Evolutionary conservation across 2,797 vertebrate genomes (phyloP), one percentile per base, ranked within the genome.

Genomic region (Setipinna tenuifilis): DNA sequence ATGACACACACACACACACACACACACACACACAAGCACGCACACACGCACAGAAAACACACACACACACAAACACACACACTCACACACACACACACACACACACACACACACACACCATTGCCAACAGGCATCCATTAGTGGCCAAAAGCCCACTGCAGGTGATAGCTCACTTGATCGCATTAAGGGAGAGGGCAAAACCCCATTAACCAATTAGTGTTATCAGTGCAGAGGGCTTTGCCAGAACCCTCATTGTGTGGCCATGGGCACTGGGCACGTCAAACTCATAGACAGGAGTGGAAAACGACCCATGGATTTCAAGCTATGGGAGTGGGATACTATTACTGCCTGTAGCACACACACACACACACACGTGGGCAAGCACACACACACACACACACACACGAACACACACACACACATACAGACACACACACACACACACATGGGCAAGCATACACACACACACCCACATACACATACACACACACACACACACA

Each of bases 121-220:
- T 25, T 65, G 62, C 62, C 62, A 65, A 65, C 7, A 71, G 28
- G 28, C 65, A 16, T 71, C 65, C 65, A 71, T 71, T 71, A 35
- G 25, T 4, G 11, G 3, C 25, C 10, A 11, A 28, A 23, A 68
- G 82, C 81, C 44, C 87, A 83, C 54, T 83, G 82, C 35, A 61
- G 48, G 84, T 80, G 71, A 85, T 59, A 87, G 31, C 83, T 75
- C 83, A 83, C 82, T 88, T 86, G 65, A 89, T 90, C 87, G 85
- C 71, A 78, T 85, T 86, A 85, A 87, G 84, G 85, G 81, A 31
- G 82, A 84, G 44, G 82, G 54, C 46, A 57, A 84, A 62, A 84
- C 83, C 86, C 82, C 82, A 87, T 90, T 86, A 87, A 57, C 83
- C 57, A 71, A 71, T 71, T 35, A 71, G 25, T 12, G 65, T 28